phyloP scores from a whole-genome alignment of 2,888 invertebrate species.

The Aricia artaxerxes region DNA sequence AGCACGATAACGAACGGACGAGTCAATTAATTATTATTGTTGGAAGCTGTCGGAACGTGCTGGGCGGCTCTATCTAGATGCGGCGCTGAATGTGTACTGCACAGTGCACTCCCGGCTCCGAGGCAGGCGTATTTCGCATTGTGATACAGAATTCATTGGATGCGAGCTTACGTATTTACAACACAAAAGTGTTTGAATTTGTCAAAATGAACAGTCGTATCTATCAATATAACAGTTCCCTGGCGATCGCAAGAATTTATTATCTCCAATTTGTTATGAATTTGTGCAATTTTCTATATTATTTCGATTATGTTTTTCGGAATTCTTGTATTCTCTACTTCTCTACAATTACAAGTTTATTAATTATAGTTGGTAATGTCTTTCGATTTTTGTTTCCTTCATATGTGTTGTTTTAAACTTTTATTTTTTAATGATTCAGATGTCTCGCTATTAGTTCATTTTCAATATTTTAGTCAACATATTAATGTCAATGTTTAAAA shows the following conservation, averaged over 20 bases:
- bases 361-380: not conserved
- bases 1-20: constrained; percentile 80
- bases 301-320: not conserved
- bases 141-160: constrained; percentile 44
- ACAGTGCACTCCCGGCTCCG: constrained; percentile 48
- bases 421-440: not conserved
- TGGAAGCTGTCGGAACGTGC: constrained; percentile 75
- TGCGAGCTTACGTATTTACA: constrained; percentile 21
- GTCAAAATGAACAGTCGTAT: constrained; percentile 1
- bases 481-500: not conserved
- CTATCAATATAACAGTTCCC: constrained; percentile 5
- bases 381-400: not conserved
- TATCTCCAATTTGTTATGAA: not conserved
- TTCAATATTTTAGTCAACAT: not conserved
- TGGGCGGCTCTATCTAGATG: constrained; percentile 63
- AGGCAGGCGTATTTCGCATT: constrained; percentile 45
- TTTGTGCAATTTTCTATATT: not conserved
- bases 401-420: not conserved
- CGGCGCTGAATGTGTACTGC: constrained; percentile 52
- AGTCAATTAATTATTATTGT: constrained; percentile 81
- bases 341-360: not conserved
- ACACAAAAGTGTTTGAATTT: constrained; percentile 28
- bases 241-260: constrained; percentile 5
- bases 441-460: not conserved
- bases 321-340: not conserved